A percentile compares a stretch with the other conserved stretches of the same genome.
Conservation (phyloP, 1,140 invertebrate species). For the Thereuonema tuberculata region DNA sequence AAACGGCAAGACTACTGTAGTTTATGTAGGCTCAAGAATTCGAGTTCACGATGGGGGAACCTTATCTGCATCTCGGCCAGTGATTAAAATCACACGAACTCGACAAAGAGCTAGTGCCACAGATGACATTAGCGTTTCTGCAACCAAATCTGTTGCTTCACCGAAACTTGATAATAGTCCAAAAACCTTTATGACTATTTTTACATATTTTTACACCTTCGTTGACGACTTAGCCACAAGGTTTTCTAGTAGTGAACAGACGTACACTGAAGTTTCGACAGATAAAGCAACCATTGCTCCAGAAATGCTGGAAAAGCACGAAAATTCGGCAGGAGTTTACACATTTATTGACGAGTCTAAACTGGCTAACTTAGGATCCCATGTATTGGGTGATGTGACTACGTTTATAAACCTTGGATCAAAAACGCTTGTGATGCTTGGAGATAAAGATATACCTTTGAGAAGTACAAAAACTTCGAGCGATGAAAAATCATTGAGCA, state of each 20-base stretch:
- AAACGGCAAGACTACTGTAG: not conserved
- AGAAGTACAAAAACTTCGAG: not conserved
- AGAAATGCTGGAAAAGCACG: not conserved
- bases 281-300: not conserved
- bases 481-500: not conserved
- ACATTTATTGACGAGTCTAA: not conserved
- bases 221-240: not conserved
- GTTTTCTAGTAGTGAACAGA: slow-evolving; percentile 7
- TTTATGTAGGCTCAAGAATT: not conserved
- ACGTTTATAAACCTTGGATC: not conserved
- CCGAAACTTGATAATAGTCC: not conserved
- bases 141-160: not conserved
- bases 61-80: not conserved
- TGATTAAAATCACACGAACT: not conserved
- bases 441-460: not conserved
- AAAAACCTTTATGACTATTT: slow-evolving; percentile 5
- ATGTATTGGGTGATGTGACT: not conserved
- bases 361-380: not conserved
- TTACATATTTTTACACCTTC: slow-evolving; percentile 10
- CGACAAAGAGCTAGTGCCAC: not conserved
- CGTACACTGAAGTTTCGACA: not conserved
- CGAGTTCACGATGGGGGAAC: not conserved
- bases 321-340: not conserved
- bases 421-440: slow-evolving; percentile 1
- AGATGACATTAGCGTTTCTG: not conserved